A percentile compares a stretch with the other conserved stretches of the same genome.
phyloP scores from a whole-genome alignment of 2,113 vertebrate species.

The Chaenogobius annularis region DNA sequence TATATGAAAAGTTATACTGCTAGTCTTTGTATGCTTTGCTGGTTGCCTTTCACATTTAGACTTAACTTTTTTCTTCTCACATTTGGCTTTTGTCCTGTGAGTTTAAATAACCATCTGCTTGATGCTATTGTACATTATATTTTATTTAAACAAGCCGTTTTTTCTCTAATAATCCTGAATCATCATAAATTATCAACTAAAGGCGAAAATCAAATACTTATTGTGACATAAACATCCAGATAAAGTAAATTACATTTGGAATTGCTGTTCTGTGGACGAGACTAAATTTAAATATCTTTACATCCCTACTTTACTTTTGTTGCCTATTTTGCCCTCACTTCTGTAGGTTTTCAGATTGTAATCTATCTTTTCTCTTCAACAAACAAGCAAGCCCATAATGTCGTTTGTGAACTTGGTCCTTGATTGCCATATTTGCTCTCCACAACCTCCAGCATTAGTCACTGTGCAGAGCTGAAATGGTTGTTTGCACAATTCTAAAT shows the following conservation, averaged over 20 bases:
- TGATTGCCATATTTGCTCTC: background rate
- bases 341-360: background rate
- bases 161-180: too few relatives aligned
- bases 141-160: too few relatives aligned
- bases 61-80: background rate
- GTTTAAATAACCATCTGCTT: too few relatives aligned
- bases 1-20: background rate
- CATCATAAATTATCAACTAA: too few relatives aligned
- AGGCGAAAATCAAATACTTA: too few relatives aligned
- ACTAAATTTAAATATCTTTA: too few relatives aligned
- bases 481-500: conserved; percentile 10
- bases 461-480: conserved; percentile 3
- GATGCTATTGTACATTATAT: background rate
- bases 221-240: too few relatives aligned
- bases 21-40: background rate
- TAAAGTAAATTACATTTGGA: too few relatives aligned
- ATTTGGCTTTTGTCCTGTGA: background rate
- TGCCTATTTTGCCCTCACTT: too few relatives aligned
- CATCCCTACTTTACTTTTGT: too few relatives aligned
- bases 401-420: background rate
- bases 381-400: background rate
- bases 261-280: too few relatives aligned
- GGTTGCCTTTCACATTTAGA: background rate
- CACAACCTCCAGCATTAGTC: background rate
- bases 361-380: background rate